Evolutionary conservation across 2,113 vertebrate species (phyloP).

Genomic region (Tretioscincus oriximinensis): DNA sequence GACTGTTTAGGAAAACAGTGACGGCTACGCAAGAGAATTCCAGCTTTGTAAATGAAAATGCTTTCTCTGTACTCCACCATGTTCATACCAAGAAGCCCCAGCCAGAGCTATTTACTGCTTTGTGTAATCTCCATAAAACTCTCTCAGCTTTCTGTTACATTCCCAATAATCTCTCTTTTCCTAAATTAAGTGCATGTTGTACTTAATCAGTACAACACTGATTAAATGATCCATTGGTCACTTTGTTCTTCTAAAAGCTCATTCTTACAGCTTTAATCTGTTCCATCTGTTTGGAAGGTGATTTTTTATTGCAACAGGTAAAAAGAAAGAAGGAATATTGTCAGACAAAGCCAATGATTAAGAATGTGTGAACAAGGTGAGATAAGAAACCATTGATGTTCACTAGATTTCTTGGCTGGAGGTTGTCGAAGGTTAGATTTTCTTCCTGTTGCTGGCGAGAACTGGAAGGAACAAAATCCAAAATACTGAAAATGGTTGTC

Average conservation of each 20-base stretch:
- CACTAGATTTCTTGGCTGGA: constrained; percentile 23
- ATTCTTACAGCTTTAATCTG: background rate
- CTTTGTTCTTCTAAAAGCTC: constrained; percentile 1
- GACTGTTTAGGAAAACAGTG: background rate
- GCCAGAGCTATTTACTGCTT: background rate
- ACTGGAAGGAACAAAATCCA: constrained; percentile 50
- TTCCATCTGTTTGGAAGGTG: background rate
- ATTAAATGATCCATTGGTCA: background rate
- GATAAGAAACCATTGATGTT: constrained; percentile 26
- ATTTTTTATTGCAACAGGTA: constrained; percentile 17
- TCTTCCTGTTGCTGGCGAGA: constrained; percentile 43
- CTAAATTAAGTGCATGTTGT: constrained; percentile 16
- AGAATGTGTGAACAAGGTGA: background rate
- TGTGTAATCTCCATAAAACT: background rate
- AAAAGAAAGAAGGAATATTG: constrained; percentile 10
- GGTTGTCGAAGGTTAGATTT: constrained; percentile 43
- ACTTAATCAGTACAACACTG: too few species aligned
- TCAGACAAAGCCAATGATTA: constrained; percentile 12
- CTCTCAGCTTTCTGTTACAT: background rate
- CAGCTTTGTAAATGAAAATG: background rate
- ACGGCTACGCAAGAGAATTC: background rate
- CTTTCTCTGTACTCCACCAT: background rate
- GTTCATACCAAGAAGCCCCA: background rate
- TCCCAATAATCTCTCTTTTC: background rate
- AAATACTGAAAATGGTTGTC: constrained; percentile 48